Percentiles rank a stretch among this genome's conserved stretches.
Evolutionary conservation across 2,888 invertebrate genomes (phyloP).

Genomic region (Stenotaenia linearis): DNA sequence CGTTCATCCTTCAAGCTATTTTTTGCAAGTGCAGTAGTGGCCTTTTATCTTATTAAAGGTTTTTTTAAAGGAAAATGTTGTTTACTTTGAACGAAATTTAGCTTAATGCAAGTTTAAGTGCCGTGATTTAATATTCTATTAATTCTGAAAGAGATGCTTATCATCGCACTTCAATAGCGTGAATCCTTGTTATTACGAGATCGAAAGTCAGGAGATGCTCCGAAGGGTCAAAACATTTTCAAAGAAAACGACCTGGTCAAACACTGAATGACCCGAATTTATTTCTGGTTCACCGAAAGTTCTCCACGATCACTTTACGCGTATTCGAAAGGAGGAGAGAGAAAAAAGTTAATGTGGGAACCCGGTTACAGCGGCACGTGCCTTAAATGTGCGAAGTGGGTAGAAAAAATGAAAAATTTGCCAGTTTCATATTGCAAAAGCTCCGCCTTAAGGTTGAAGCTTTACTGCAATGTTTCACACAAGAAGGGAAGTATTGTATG

Average conservation of each 20-base stretch:
- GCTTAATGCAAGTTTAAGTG: neutral
- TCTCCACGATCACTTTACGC: neutral
- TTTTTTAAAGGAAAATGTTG: too few relatives aligned
- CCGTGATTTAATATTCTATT: too few relatives aligned
- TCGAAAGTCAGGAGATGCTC: neutral
- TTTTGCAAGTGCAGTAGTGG: too few relatives aligned
- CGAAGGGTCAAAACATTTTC: neutral
- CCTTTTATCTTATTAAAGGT: too few relatives aligned
- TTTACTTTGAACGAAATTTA: too few relatives aligned
- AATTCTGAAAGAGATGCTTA: neutral
- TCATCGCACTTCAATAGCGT: neutral
- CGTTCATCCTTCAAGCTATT: too few relatives aligned
- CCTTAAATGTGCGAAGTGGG: too few relatives aligned
- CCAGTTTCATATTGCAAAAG: neutral
- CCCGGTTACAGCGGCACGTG: too few relatives aligned
- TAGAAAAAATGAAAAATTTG: neutral
- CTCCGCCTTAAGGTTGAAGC: neutral
- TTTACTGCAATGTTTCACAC: slow-evolving; percentile 7
- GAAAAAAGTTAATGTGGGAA: neutral
- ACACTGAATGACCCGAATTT: neutral
- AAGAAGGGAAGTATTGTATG: neutral
- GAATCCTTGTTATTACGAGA: neutral
- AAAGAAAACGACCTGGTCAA: neutral
- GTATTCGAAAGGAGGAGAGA: neutral
- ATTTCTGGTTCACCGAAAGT: neutral